Evolutionary conservation across 2,113 vertebrate species (phyloP), one percentile per base, ranked within the genome.

Genomic region (Protomyctophum bolini): DNA sequence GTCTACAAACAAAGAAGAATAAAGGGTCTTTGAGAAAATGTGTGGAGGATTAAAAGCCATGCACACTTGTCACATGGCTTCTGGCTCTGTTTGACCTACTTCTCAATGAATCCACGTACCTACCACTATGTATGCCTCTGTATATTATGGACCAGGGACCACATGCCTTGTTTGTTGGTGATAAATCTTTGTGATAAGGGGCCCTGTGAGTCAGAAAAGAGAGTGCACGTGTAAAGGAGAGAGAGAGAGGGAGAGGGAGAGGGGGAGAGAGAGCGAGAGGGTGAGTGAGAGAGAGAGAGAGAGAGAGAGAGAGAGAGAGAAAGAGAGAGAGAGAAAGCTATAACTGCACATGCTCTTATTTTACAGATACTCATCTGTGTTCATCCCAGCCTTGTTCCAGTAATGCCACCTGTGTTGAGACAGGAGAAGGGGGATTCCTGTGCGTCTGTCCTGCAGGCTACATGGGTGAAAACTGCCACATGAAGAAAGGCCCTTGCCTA

Each of bases 381-480:
- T 90, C 93, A 60, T 91, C 93, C 2, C 83, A 87, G 51, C 95
- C 96, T 46, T 99, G 98, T 28, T 90, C 83, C 54, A 94, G 93
- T 67, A 97, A 97, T 8, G 94, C 96, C 48, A 96, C 94, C 0
- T 99, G 98, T 73, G 89, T 95, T 67, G 92, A 96, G 84, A 94
- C 94, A 0, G 93, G 93, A 1, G 83, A 92, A 7, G 95, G 95
- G 15, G 89, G 90, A 63, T 96, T 95, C 41, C 86, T 94, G 50
- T 99, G 98, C 60, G 76, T 95, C 50, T 99, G 98, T 70, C 77
- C 84, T 28, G 86, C 84, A 0, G 95, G 95, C 12, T 96, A 91
- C 87, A 84, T 86, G 0, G 97, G 96, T 2, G 91, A 90, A 75
- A 89, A 91, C 83, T 99, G 97, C 68, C 91, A 94, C 55, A 61